A percentile compares a stretch with the other conserved stretches of the same genome.
These are phyloP conservation scores for Gavia stellata DNA, from an alignment of 2,113 vertebrate species.

Conservation along the genomic window DNA sequence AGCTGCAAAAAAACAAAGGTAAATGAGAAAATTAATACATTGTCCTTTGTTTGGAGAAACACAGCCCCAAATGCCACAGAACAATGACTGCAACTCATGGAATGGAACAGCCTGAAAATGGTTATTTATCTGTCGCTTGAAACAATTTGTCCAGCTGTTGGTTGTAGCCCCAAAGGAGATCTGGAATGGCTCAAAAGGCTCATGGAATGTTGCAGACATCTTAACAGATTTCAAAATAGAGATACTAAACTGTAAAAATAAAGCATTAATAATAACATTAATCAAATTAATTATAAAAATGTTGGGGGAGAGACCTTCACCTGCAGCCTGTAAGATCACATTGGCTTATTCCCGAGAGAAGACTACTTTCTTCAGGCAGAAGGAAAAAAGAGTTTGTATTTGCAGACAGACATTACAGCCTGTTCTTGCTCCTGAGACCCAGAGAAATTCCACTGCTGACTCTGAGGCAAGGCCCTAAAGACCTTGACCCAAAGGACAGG, in stretches of 20 bases:
- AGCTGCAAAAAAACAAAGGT: constrained; percentile 72
- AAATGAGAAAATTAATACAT: neutral
- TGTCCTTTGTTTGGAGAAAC: neutral
- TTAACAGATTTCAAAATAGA: neutral
- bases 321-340: neutral
- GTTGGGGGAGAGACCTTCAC: neutral
- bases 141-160: neutral
- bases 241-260: neutral
- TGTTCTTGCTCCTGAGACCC: neutral
- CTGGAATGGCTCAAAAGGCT: neutral
- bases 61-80: neutral
- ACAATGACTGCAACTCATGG: neutral
- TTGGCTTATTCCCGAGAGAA: neutral
- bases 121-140: neutral
- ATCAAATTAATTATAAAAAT: neutral
- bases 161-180: neutral
- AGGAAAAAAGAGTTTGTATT: neutral
- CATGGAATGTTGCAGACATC: neutral
- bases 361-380: neutral
- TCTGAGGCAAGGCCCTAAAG: neutral
- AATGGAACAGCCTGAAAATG: neutral
- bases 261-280: neutral
- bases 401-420: neutral
- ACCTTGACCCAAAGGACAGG: neutral
- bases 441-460: neutral